These are phyloP conservation scores for Panopea generosa DNA, from an alignment of 2,888 invertebrate species.

Conservation along the genomic window DNA sequence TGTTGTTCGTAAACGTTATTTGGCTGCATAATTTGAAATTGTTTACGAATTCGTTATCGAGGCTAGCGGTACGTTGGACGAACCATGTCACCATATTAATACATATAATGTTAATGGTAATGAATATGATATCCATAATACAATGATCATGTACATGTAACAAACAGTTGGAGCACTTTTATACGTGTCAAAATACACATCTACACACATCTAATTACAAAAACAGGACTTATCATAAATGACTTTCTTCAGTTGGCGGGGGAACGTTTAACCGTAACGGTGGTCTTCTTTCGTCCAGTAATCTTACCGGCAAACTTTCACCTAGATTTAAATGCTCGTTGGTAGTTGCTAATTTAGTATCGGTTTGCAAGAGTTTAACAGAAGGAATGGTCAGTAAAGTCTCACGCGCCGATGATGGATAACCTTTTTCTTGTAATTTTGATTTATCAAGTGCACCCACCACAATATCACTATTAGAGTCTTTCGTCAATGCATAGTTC, in stretches of 20 bases:
- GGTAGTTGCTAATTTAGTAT: neutral
- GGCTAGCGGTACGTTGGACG: too few species aligned
- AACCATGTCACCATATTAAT: too few species aligned
- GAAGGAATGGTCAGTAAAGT: neutral
- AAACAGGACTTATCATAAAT: slow-evolving; percentile 41
- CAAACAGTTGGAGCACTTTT: too few species aligned
- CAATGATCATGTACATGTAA: too few species aligned
- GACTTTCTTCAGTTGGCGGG: slow-evolving; percentile 49
- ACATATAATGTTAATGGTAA: too few species aligned
- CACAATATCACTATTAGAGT: neutral
- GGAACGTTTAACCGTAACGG: slow-evolving; percentile 13
- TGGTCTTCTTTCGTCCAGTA: slow-evolving; percentile 26
- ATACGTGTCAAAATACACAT: neutral
- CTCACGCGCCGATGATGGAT: too few species aligned
- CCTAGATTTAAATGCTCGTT: neutral
- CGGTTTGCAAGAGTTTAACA: neutral
- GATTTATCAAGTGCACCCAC: neutral
- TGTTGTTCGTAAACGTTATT: too few species aligned
- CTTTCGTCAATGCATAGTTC: slow-evolving; percentile 32
- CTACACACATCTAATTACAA: slow-evolving; percentile 5
- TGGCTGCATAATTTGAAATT: too few species aligned
- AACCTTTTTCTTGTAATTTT: too few species aligned
- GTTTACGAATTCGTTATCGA: too few species aligned
- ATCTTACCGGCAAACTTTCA: neutral
- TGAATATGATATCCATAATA: too few species aligned